Evolutionary conservation across 2,113 vertebrate species (phyloP).

Genomic region (Malurus cyaneus): DNA sequence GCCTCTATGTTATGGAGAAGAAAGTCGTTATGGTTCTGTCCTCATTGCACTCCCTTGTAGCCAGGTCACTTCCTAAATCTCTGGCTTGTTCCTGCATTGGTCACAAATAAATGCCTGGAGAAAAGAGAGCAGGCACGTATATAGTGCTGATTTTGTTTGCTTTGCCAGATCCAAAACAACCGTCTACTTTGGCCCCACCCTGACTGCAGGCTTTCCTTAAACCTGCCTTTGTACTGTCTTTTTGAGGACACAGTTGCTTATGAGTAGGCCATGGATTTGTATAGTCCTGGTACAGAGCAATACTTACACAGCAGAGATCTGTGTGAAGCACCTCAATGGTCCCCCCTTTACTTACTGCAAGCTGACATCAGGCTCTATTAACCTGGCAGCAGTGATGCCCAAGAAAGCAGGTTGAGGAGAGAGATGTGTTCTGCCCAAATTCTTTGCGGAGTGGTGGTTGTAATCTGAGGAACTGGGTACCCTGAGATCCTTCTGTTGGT

Average conservation of each 20-base stretch:
- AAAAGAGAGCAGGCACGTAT: neutral
- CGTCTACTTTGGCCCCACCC: neutral
- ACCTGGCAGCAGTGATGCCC: accelerated
- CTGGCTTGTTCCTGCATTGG: neutral
- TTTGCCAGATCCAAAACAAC: neutral
- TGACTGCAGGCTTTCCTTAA: neutral
- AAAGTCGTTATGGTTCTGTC: neutral
- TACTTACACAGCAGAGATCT: neutral
- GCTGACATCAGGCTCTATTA: neutral
- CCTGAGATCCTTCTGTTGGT: neutral
- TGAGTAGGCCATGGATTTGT: neutral
- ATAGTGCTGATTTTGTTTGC: neutral
- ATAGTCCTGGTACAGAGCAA: neutral
- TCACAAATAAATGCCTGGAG: neutral
- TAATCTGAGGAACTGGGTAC: neutral
- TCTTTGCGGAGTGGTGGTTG: neutral
- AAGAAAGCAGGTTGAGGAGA: accelerated
- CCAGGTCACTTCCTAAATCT: neutral
- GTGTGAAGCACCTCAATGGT: accelerated
- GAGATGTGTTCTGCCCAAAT: neutral
- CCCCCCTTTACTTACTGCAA: neutral
- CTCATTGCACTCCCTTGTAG: neutral
- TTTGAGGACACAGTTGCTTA: neutral
- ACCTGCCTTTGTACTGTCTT: neutral
- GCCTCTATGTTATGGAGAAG: neutral